Evolutionary conservation across 2,113 vertebrate genomes (phyloP).

Genomic region (Pedetes capensis): DNA sequence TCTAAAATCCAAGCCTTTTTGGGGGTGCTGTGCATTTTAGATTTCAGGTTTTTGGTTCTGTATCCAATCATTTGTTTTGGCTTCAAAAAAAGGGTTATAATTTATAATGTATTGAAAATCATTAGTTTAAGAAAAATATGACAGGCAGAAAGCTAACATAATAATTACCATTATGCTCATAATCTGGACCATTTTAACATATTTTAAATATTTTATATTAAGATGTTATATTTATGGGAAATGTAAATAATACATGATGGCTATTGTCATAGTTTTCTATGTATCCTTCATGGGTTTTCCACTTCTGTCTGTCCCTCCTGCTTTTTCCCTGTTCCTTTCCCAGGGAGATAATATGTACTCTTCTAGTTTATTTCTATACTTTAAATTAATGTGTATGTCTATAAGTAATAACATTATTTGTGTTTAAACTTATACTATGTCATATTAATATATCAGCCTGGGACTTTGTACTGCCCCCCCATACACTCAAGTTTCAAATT

Average conservation of each 20-base stretch:
- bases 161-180: background rate
- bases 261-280: background rate
- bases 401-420: background rate
- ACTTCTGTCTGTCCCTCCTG: background rate
- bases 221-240: background rate
- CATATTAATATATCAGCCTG: background rate
- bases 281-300: background rate
- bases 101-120: background rate
- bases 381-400: background rate
- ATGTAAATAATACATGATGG: background rate
- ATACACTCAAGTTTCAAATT: background rate
- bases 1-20: background rate
- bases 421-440: background rate
- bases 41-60: background rate
- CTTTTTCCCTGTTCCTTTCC: background rate
- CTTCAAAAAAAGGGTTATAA: background rate
- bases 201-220: slow-evolving; percentile 16
- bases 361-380: background rate
- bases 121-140: background rate
- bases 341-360: background rate
- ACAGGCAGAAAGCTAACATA: background rate
- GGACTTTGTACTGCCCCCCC: background rate
- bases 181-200: background rate
- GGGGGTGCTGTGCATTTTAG: background rate
- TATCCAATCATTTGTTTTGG: slow-evolving; percentile 13